Evolutionary conservation across 2,113 vertebrate species (phyloP), one percentile per base, ranked within the genome.

Genomic region (Limanda limanda): DNA sequence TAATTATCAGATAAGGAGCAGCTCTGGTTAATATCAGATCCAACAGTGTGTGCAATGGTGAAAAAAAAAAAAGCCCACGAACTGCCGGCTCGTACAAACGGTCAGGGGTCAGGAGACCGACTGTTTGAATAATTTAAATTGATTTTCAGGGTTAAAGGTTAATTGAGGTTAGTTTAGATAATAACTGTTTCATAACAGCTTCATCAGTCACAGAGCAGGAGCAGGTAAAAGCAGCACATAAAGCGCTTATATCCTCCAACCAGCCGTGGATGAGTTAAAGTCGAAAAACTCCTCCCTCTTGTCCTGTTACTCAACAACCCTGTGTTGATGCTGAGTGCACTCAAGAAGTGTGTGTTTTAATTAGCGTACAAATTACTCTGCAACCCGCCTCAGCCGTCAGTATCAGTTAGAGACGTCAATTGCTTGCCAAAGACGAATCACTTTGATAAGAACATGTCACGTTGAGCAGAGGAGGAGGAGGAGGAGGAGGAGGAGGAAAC

Each of bases 11-110:
- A 71, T 71, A 67, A 71, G 42, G 15, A 51, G 71, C 6, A 24
- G 63, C 54, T 31, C 45, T 64, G 25, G 23, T 57, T 73, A 24
- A 68, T 59, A 75, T 68, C 66, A 40, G 58, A 40, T 65, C 62
- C 60, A 81, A 77, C 71, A 37, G 40, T 58, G 74, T 55, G 27
- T 80, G 81, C 71, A 60, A 86, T 24, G 58, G 70, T 13, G 31
- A 1, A 6, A 25, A 27, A 27, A 5, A 47, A 65, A 18, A 51
- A 71, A 57, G 51, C 40, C 37, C n/a, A 57, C 56, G 42, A 55
- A 35, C 20, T 23, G 56, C 57, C 18, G 45, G 59, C 14, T 72
- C 52, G 51, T 62, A 68, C 24, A 58, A 56, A 59, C 69, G 74
- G 45, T 79, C 42, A 71, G 25, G 18, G 64, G 21, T 77, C 66